A percentile compares a stretch with the other conserved stretches of the same genome.
Evolutionary conservation across 23 tunicate species (phyloP).

Genomic region (Styela plicata): DNA sequence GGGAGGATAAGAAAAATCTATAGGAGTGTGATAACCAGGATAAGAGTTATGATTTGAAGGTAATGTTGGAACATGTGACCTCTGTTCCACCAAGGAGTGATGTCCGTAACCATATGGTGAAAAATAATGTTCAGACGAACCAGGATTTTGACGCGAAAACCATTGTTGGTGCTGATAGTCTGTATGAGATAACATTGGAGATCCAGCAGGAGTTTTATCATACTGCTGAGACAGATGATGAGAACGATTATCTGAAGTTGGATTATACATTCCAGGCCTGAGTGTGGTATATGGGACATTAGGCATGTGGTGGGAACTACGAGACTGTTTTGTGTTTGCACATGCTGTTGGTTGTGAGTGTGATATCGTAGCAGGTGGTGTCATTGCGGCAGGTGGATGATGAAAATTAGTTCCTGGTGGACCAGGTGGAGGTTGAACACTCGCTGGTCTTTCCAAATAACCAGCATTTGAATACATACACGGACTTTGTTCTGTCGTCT

Average conservation of each 20-base stretch:
- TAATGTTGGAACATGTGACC: background rate
- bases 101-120: background rate
- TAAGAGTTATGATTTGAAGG: background rate
- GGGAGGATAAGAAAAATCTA: constrained; percentile 7
- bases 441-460: constrained; percentile 34
- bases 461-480: constrained; percentile 35
- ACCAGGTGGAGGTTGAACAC: constrained; percentile 37
- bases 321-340: background rate
- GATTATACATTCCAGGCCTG: constrained; percentile 6
- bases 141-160: constrained; percentile 7
- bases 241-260: background rate
- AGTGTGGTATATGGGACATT: background rate
- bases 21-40: background rate
- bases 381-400: constrained; percentile 23
- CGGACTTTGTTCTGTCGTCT: constrained; percentile 23
- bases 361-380: constrained; percentile 34
- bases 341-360: background rate
- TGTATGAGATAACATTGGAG: background rate
- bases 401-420: background rate
- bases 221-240: background rate
- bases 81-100: background rate
- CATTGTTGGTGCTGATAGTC: constrained; percentile 15
- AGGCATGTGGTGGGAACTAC: background rate
- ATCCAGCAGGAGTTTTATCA: background rate
- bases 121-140: background rate